Evolutionary conservation across 1,140 invertebrate species (phyloP).

Genomic region (Microvelia longipes): DNA sequence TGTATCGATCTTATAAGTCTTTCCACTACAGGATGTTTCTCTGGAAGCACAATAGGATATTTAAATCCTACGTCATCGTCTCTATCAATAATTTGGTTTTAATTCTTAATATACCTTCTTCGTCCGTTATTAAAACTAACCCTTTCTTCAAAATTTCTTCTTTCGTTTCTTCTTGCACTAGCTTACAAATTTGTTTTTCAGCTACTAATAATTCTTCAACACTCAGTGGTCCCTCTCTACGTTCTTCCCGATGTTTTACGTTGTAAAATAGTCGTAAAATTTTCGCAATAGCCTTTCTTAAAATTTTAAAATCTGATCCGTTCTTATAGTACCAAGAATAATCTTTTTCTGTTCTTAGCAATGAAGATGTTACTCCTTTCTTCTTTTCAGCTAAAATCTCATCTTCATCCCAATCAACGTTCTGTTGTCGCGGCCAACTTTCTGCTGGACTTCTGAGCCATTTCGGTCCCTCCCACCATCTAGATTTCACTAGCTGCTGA

Average conservation of each 20-base stretch:
- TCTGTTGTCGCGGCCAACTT: conserved; percentile 2
- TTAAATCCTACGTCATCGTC: not conserved
- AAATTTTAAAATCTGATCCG: not conserved
- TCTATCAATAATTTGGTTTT: not conserved
- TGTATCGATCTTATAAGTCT: not conserved
- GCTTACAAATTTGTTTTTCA: not conserved
- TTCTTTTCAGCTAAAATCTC: not conserved
- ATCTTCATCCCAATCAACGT: conserved; percentile 6
- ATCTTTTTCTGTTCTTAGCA: not conserved
- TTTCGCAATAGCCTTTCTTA: no score
- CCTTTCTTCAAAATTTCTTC: not conserved
- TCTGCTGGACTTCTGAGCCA: conserved; percentile 20
- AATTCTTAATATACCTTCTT: no score
- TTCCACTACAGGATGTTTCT: not conserved
- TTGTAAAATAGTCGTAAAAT: no score
- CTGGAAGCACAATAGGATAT: not conserved
- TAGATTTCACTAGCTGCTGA: conserved; percentile 22
- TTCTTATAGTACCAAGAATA: not conserved
- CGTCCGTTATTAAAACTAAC: not conserved
- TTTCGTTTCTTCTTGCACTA: not conserved
- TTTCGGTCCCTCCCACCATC: conserved; percentile 30
- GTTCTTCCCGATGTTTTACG: no score
- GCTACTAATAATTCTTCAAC: not conserved
- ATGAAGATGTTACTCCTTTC: not conserved
- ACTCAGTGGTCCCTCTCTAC: no score